Base-by-base conservation (phyloP, 2,888 invertebrate species). In the Oxytorus armatus region DNA sequence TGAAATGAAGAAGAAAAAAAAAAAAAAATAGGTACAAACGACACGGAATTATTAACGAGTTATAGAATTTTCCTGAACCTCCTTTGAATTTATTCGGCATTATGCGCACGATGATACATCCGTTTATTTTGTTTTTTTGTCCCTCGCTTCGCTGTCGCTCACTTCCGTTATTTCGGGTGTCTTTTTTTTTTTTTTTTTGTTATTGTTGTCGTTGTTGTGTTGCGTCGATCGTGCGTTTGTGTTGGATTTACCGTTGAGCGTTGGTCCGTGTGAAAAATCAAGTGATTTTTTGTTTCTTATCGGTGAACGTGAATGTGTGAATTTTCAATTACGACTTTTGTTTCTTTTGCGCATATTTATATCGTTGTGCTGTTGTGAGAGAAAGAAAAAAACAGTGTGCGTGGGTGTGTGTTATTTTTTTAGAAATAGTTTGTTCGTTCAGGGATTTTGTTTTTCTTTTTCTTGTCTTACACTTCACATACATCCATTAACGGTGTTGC, bases 401-500 rank as follows among this genome's bases (percentile, higher is more conserved):
- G 21, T 29, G 23, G 25, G 14, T 77, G 4, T 61, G 11, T 23
- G 18, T 61, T 65, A 23, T 16, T 70, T 18, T 59, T 53, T 49
- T 47, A 7, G 18, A 57, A 51, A 69, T 42, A 42, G 21, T 61
- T 72, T 55, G 47, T 39, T 76, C 77, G 81, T 69, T 82, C 49
- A 61, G 75, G 81, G 69, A 68, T 81, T 73, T 63, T 70, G 81
- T 74, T 61, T 78, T 66, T 63, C 68, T 82, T 74, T 61, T 78
- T 66, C 70, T 83, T 85, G 85, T 85, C 84, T 85, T 84, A 90
- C 86, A 89, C 86, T 88, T 90, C 88, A 90, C 87, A 88, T 88
- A 90, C 88, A 89, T 90, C 86, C 87, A 89, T 86, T 85, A 87
- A 88, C 89, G 87, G 88, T 85, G 79, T 88, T 86, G 85, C 90